Base-by-base conservation (phyloP, 2,888 invertebrate genomes). In the Homarus gammarus region DNA sequence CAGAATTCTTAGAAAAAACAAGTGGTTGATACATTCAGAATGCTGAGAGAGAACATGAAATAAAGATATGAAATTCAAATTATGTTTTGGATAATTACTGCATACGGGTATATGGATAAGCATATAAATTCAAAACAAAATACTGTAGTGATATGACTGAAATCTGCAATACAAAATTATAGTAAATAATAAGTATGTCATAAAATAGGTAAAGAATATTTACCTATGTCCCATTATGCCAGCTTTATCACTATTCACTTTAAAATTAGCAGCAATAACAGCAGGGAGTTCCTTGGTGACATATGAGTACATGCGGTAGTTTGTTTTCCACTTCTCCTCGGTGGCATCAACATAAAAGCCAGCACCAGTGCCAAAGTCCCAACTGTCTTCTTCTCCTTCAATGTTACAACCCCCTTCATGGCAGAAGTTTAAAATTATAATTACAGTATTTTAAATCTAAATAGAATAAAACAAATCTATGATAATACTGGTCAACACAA, bases 261-360 rank as follows among this genome's bases (percentile, higher is more conserved):
- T 95, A 93, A 99, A 98, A 93, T 97, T 96, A 77, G 95, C 94
- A 92, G 96, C 95, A 68, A 99, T 95, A 78, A 98, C 93, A 64
- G 95, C 95, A 90, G 97, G 96, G 75, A 99, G 94, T 94, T 99
- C 99, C 87, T 96, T 95, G 10, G 97, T 97, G n/a, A 99, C 94
- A 93, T 99, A 99, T 91, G 97, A 97, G 93, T 96, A 99, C 99
- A 99, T 99, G 93, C 96, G 95, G 93, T 99, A 99, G 94, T 99
- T 96, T 49, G 95, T 96, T 56, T 96, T 96, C 99, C 99, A 99
- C 31, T 98, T 98, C n/a, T 96, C 96, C 93, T 96, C 95, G 0
- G 96, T 96, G 6, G 99, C 98, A 95, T 99, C 97, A 1, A 99
- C 95, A 94, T 99, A 99, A 94, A 99, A 99, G 0, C 99, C 98